Percentiles rank a stretch among this genome's conserved stretches.
These are phyloP conservation scores for Drosophila leontia DNA, from an alignment of 1,140 invertebrate genomes.

Conservation along the genomic window DNA sequence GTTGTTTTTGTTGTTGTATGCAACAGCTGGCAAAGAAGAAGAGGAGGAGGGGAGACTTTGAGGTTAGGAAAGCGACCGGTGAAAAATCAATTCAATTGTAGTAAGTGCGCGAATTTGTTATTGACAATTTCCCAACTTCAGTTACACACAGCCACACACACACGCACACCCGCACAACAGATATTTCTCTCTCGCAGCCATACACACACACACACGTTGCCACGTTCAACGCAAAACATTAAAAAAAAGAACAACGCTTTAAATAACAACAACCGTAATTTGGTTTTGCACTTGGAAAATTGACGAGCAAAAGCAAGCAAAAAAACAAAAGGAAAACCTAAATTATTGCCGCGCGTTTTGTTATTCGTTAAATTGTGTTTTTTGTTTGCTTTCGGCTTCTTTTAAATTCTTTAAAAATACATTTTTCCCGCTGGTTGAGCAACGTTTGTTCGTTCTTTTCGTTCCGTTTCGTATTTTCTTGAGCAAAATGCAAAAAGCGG, in stretches of 20 bases:
- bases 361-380: neutral
- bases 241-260: slow-evolving; percentile 24
- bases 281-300: slow-evolving; percentile 51
- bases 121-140: slow-evolving; percentile 25
- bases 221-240: slow-evolving; percentile 33
- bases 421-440: slow-evolving; percentile 33
- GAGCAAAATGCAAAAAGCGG: slow-evolving; percentile 5
- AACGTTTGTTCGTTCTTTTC: slow-evolving; percentile 18
- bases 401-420: slow-evolving; percentile 51
- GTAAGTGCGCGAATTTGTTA: slow-evolving; percentile 24
- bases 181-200: slow-evolving; percentile 1
- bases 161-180: neutral
- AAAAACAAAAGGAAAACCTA: neutral
- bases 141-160: slow-evolving; percentile 20
- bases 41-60: slow-evolving; percentile 9
- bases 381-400: slow-evolving; percentile 14
- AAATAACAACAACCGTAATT: slow-evolving; percentile 38
- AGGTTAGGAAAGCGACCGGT: slow-evolving; percentile 45
- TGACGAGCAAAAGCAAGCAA: neutral
- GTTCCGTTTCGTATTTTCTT: slow-evolving; percentile 15
- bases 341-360: slow-evolving; percentile 18
- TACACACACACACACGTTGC: slow-evolving; percentile 43
- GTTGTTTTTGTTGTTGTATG: slow-evolving; percentile 29
- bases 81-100: slow-evolving; percentile 72
- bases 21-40: slow-evolving; percentile 60